Conservation (phyloP, 2,113 vertebrate species). For the Sakesphorus luctuosus region DNA sequence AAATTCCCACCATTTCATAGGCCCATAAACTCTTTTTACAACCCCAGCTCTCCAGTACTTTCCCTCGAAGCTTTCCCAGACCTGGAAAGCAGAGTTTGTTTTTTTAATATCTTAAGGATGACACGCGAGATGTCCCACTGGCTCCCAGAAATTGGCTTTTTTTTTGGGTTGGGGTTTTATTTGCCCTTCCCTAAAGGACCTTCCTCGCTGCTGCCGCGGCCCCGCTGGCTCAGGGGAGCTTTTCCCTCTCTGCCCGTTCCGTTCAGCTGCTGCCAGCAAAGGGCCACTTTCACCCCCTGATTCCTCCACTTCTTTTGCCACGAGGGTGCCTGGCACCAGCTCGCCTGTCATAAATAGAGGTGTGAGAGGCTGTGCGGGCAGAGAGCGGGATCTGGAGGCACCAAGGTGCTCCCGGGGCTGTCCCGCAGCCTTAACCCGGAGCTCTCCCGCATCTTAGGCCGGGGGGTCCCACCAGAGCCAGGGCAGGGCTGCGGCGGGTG, state of each 20-base stretch:
- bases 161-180: neutral
- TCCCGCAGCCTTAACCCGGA: neutral
- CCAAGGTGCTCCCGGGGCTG: neutral
- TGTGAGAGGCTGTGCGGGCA: neutral
- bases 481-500: neutral
- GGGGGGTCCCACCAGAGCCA: neutral
- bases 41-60: constrained; percentile 47
- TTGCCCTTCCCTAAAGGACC: neutral
- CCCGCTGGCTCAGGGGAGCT: neutral
- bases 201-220: neutral
- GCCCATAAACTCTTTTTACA: constrained; percentile 80
- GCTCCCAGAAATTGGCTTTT: neutral
- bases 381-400: neutral
- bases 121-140: neutral
- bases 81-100: neutral
- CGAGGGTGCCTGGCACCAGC: constrained; percentile 2
- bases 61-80: constrained; percentile 20
- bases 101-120: constrained; percentile 18
- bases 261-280: neutral
- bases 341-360: neutral
- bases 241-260: neutral
- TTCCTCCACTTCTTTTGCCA: neutral
- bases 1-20: constrained; percentile 84
- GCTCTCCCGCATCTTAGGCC: constrained; percentile 15
- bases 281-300: neutral